phyloP scores from a whole-genome alignment of 2,797 vertebrate species.

The Lophius americanus region DNA sequence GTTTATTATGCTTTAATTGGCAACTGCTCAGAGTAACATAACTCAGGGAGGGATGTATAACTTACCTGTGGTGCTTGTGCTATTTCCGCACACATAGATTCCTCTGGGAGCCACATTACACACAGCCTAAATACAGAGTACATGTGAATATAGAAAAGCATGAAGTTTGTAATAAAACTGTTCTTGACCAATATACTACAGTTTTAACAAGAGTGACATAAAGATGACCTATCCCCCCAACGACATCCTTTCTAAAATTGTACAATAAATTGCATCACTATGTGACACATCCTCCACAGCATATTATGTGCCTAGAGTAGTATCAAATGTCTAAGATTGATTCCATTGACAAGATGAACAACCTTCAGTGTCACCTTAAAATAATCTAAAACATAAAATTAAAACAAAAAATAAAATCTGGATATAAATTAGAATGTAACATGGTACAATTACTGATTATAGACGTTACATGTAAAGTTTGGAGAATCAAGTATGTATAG shows the following conservation, averaged over 20 bases:
- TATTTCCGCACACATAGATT: conserved; percentile 97
- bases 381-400: no score
- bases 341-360: no score
- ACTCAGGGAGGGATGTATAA: not conserved
- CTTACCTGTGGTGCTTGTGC: conserved; percentile 88
- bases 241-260: not conserved
- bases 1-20: not conserved
- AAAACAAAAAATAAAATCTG: no score
- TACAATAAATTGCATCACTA: not conserved
- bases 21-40: not conserved
- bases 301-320: no score
- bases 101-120: conserved; percentile 95
- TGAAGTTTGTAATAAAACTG: not conserved
- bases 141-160: not conserved
- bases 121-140: conserved; percentile 81
- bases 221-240: no score
- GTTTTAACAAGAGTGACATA: not conserved
- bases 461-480: no score
- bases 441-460: no score
- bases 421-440: no score
- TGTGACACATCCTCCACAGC: no score
- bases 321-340: no score
- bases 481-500: no score
- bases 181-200: not conserved
- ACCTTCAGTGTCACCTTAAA: no score